Percentiles rank a stretch among this genome's conserved stretches.
These are phyloP conservation scores for Melitaea athalia DNA, from an alignment of 2,888 invertebrate species.

Conservation along the genomic window DNA sequence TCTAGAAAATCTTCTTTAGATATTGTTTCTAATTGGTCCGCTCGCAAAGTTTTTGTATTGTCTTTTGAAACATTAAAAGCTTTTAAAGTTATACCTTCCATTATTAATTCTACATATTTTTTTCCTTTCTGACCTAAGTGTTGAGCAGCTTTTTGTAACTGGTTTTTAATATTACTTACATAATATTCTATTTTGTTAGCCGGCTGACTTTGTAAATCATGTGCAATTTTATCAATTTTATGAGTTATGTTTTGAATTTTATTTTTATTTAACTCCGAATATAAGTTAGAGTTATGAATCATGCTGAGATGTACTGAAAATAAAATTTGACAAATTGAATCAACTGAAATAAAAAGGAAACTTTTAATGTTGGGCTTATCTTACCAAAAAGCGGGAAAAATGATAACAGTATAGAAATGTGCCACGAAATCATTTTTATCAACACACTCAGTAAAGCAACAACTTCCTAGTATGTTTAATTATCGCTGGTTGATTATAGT, in stretches of 20 bases:
- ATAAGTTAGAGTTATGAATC: background rate
- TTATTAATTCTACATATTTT: constrained; percentile 57
- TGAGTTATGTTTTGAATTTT: constrained; percentile 26
- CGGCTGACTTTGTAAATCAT: constrained; percentile 25
- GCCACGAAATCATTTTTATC: constrained; percentile 8
- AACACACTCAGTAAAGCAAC: background rate
- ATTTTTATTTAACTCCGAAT: constrained; percentile 2
- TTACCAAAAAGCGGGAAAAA: constrained; percentile 9
- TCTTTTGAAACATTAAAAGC: constrained; percentile 32
- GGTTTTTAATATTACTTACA: constrained; percentile 47
- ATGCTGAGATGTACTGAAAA: constrained; percentile 1
- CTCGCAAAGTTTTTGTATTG: background rate
- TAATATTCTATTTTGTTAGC: constrained; percentile 26
- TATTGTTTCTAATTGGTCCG: background rate
- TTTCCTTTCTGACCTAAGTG: constrained; percentile 47
- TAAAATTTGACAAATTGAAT: background rate
- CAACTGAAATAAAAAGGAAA: background rate
- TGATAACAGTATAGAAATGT: constrained; percentile 7
- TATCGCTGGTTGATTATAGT: background rate
- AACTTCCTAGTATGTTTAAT: background rate
- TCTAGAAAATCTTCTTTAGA: constrained; percentile 2
- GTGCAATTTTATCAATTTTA: constrained; percentile 37
- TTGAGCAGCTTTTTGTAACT: constrained; percentile 49
- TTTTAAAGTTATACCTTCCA: constrained; percentile 57
- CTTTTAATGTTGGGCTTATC: background rate